These are phyloP conservation scores for Oreocharis arfaki DNA, from an alignment of 2,113 vertebrate genomes.

Conservation along the genomic window DNA sequence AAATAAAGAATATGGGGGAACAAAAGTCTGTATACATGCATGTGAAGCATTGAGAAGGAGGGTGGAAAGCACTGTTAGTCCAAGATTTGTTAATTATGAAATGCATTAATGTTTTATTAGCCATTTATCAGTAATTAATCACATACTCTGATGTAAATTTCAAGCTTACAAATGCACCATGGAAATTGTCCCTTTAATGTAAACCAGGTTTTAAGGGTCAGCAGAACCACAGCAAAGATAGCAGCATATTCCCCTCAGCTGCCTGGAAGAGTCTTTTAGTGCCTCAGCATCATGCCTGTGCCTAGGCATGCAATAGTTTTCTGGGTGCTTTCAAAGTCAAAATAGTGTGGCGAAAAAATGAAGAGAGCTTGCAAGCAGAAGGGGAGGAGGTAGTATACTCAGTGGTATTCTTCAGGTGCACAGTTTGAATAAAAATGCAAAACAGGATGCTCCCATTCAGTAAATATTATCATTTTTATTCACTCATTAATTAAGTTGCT, in stretches of 20 bases:
- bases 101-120: slow-evolving; percentile 85
- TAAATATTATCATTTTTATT: slow-evolving; percentile 90
- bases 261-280: slow-evolving; percentile 8
- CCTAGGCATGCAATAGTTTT: neutral
- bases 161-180: slow-evolving; percentile 73
- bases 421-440: slow-evolving; percentile 80
- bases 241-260: slow-evolving; percentile 34
- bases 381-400: slow-evolving; percentile 14
- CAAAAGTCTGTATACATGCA: neutral
- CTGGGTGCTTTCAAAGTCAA: neutral
- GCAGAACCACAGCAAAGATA: slow-evolving; percentile 7
- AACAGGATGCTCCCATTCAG: slow-evolving; percentile 81
- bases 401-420: slow-evolving; percentile 70
- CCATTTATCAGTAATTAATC: slow-evolving; percentile 88
- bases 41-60: neutral
- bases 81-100: slow-evolving; percentile 81
- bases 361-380: neutral
- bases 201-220: slow-evolving; percentile 26
- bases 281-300: neutral
- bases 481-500: slow-evolving; percentile 86
- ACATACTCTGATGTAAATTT: slow-evolving; percentile 85
- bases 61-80: neutral
- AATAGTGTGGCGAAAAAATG: neutral
- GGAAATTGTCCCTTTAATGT: slow-evolving; percentile 66
- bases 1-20: slow-evolving; percentile 38